Evolutionary conservation across 2,797 vertebrate species (phyloP), one percentile per base, ranked within the genome.

Genomic region (Triplophysa yarkandensis): DNA sequence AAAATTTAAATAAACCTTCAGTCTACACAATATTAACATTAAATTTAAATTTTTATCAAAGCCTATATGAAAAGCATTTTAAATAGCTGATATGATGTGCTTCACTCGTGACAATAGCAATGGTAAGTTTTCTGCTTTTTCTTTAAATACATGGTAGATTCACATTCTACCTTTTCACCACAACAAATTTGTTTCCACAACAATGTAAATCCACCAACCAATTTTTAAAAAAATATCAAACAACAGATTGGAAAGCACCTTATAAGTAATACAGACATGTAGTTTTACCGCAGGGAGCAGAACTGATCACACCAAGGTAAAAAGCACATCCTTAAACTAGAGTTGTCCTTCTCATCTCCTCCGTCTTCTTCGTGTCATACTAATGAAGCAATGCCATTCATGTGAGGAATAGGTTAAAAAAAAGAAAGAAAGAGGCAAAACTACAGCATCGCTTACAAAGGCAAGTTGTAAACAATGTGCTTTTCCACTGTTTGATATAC

Each of bases 401-500:
- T 39, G 10, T 73, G 70, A 77, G 63, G 69, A 71, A 46, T 30
- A 71, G 43, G 71, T 54, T 52, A 68, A 63, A 36, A 32, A 48
- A 61, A 48, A 52, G 4, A 34, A 44, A 55, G 32, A 52, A 19
- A 43, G 39, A 4, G 3, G 39, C 6, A 36, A 68, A 70, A 48
- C 55, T 72, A 71, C 48, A 77, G 32, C 68, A 79, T 52, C 43
- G 69, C 74, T 69, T 69, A 77, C 63, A 69, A 61, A 67, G 43
- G 62, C 55, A 52, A 67, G 19, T 36, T 46, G 34, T 27, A 14
- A 3, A 46, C 23, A 23, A 50, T 55, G 71, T 67, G 32, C 36
- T 71, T 74, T 54, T 16, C 60, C 46, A 77, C 46, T 80, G 80
- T 72, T 81, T 77, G 69, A 85, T 85, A 77, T 76, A 58, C 79